Conservation (phyloP, 2,888 invertebrate species). For the Drymonia ruficornis region DNA sequence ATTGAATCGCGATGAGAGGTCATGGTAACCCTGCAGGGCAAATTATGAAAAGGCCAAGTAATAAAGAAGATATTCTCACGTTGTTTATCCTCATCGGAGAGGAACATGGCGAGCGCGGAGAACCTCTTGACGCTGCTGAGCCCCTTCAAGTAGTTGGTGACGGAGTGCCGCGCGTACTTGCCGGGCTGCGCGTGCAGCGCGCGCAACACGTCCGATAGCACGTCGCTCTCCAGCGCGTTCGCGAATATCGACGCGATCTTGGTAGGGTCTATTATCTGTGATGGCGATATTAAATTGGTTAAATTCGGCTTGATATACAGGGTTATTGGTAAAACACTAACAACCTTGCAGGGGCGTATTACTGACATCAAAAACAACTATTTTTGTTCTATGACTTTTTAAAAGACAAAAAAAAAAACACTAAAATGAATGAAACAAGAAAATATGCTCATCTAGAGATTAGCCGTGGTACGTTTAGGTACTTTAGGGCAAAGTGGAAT, state of each 20-base stretch:
- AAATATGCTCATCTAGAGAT: too few species aligned
- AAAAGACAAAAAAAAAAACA: too few species aligned
- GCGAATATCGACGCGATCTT: conserved; percentile 86
- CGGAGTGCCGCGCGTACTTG: conserved; percentile 60
- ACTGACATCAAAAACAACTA: too few species aligned
- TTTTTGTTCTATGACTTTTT: too few species aligned
- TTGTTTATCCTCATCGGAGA: conserved; percentile 83
- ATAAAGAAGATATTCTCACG: conserved; percentile 62
- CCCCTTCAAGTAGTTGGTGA: conserved; percentile 80
- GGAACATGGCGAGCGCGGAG: conserved; percentile 87
- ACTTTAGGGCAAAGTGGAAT: too few species aligned
- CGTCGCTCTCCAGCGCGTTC: conserved; percentile 87
- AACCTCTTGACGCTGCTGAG: conserved; percentile 87
- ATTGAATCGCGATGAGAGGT: too few species aligned
- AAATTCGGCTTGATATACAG: too few species aligned
- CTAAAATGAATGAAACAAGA: too few species aligned
- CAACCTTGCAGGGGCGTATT: too few species aligned
- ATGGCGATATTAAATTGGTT: neutral
- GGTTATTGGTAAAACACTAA: too few species aligned
- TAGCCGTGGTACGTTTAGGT: too few species aligned
- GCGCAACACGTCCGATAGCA: conserved; percentile 85
- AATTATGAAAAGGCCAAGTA: neutral
- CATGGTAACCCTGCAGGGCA: too few species aligned
- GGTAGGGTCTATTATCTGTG: conserved; percentile 84
- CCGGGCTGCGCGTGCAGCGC: conserved; percentile 68